Conservation (phyloP, 2,797 vertebrate genomes). For the Hephaestus fuliginosus region DNA sequence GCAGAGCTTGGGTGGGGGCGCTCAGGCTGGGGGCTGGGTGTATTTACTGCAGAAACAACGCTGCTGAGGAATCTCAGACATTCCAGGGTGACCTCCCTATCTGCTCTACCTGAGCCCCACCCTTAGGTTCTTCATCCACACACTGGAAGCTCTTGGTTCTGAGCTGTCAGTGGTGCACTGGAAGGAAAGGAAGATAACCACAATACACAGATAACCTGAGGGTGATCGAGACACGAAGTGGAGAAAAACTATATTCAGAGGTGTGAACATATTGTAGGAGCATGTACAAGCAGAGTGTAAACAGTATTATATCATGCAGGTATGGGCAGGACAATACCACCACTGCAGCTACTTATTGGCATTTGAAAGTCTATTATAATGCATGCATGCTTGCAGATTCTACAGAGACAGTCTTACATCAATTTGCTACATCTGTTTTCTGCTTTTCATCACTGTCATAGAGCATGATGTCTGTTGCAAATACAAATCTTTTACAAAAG, state of each 20-base stretch:
- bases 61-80: conserved; percentile 75
- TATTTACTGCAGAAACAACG: conserved; percentile 18
- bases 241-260: background rate
- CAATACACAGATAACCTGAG: conserved; percentile 21
- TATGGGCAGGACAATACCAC: conserved; percentile 20
- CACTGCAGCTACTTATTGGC: conserved; percentile 14
- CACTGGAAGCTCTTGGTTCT: conserved; percentile 53
- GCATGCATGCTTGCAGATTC: conserved; percentile 15
- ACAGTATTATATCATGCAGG: conserved; percentile 22
- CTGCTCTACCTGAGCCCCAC: conserved; percentile 66
- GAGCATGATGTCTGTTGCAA: conserved; percentile 62
- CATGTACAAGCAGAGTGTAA: conserved; percentile 46
- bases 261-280: conserved; percentile 16
- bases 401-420: conserved; percentile 13
- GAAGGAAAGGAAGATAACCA: conserved; percentile 37
- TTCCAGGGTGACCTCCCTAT: conserved; percentile 70
- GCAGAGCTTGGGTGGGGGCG: conserved; percentile 28
- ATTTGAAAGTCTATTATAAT: conserved; percentile 14
- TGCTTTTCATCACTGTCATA: conserved; percentile 55
- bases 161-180: conserved; percentile 59
- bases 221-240: conserved; percentile 14
- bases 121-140: conserved; percentile 50
- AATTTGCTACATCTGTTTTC: conserved; percentile 49
- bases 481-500: conserved; percentile 53
- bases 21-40: conserved; percentile 37